Evolutionary conservation across 2,888 invertebrate genomes (phyloP).

Genomic region (Spilarctia lutea): DNA sequence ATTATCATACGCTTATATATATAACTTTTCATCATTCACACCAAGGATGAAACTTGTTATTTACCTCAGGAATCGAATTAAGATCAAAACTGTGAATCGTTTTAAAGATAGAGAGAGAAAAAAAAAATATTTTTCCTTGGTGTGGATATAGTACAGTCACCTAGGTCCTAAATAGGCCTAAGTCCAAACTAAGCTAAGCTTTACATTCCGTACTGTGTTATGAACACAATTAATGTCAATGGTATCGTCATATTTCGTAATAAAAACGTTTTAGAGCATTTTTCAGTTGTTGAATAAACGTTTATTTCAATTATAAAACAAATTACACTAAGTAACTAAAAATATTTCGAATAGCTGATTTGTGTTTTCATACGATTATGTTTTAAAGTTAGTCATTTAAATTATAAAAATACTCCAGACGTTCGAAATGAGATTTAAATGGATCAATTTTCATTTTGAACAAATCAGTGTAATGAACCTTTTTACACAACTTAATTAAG

Average conservation of each 20-base stretch:
- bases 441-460: not conserved
- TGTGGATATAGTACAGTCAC: constrained; percentile 34
- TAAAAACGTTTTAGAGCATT: constrained; percentile 29
- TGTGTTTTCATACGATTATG: no score
- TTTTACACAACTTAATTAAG: not conserved
- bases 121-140: constrained; percentile 24
- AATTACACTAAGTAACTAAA: no score
- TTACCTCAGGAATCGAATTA: not conserved
- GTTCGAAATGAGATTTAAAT: not conserved
- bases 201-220: constrained; percentile 59
- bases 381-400: no score
- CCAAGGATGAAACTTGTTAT: constrained; percentile 17
- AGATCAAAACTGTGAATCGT: not conserved
- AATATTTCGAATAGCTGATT: no score
- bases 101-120: not conserved
- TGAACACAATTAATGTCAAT: constrained; percentile 61
- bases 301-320: not conserved
- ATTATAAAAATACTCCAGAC: not conserved
- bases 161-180: constrained; percentile 59
- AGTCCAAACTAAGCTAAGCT: constrained; percentile 65
- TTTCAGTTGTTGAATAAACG: not conserved
- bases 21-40: constrained; percentile 31
- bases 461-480: constrained; percentile 6
- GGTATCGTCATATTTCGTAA: constrained; percentile 35
- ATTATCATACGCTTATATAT: constrained; percentile 69